Evolutionary conservation across 2,888 invertebrate species (phyloP), one percentile per base, ranked within the genome.

Genomic region (Zygothrica quintamaculata): DNA sequence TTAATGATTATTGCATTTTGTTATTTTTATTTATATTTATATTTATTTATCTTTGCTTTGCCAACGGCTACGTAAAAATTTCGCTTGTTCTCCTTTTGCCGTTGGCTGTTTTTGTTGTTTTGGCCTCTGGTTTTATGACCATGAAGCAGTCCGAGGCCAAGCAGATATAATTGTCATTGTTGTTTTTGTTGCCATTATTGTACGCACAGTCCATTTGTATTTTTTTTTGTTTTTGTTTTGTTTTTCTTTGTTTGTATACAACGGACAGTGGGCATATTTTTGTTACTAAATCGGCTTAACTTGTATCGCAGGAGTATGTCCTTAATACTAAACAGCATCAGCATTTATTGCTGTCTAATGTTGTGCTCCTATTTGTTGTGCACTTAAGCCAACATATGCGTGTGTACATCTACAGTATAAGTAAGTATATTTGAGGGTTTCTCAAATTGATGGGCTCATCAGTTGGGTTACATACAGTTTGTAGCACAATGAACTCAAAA

Each of bases 1-100:
- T 76, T 78, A 78, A 78, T 78, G 78, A 81, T 78, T 81, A 78
- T 81, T 73, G 78, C 72, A 73, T 78, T 81, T 78, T 73, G 68
- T 69, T 40, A 12, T 34, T 34, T 34, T 12, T 34, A 34, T 34
- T 34, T 11, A 12, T 70, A 69, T 68, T 74, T 81, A 72, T 74
- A 61, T 77, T 75, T 77, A 75, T 69, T 77, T 77, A 80, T 77
- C 65, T 59, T 56, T 39, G 34, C 57, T 55, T 37, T 61, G 61
- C 53, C 78, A 71, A 52, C 44, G 37, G 72, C 68, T 55, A 57
- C 56, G 62, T 69, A 62, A 64, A 62, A 69, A 58, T 62, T 46
- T 53, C 64, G 60, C 58, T 53, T n/a, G 11, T 22, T 33, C 29
- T 5, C 29, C 9, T 22, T 22, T 22, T 3, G 31, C 52, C 44